phyloP scores from a whole-genome alignment of 2,113 vertebrate species.

The Thunnus maccoyii region DNA sequence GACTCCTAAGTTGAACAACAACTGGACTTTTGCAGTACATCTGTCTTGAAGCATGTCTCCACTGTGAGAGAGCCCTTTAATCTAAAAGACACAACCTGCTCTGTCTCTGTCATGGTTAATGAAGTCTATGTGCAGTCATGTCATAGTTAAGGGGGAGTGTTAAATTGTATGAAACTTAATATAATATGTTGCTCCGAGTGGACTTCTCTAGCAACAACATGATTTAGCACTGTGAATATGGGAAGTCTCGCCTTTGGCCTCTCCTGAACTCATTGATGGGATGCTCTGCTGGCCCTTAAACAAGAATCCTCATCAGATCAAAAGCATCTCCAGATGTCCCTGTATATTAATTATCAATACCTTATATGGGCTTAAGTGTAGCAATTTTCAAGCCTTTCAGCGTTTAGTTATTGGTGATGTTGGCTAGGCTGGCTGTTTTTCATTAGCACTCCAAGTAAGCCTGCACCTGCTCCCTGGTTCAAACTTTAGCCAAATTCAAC shows the following conservation, averaged over 20 bases:
- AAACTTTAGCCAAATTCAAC: not conserved
- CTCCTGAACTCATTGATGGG: slow-evolving; percentile 7
- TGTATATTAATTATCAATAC: slow-evolving; percentile 14
- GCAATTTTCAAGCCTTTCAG: slow-evolving; percentile 22
- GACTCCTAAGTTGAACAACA: slow-evolving; percentile 45
- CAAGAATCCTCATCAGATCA: slow-evolving; percentile 23
- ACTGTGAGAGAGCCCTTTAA: slow-evolving; percentile 7
- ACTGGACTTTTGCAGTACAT: slow-evolving; percentile 23
- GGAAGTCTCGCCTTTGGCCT: slow-evolving; percentile 6
- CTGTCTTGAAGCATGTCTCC: slow-evolving; percentile 21
- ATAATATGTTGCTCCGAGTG: not conserved
- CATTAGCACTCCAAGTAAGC: slow-evolving; percentile 1
- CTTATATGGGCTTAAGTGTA: slow-evolving; percentile 30
- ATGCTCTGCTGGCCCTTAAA: slow-evolving; percentile 28
- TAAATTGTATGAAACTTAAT: slow-evolving; percentile 31
- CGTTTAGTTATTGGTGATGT: slow-evolving; percentile 13
- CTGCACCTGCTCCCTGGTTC: slow-evolving; percentile 19
- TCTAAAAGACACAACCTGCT: slow-evolving; percentile 32
- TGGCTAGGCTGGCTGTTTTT: slow-evolving; percentile 23
- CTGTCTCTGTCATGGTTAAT: slow-evolving; percentile 17
- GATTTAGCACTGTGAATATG: slow-evolving; percentile 9
- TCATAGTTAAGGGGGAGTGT: slow-evolving; percentile 23
- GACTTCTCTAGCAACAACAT: slow-evolving; percentile 14
- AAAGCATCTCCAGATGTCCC: slow-evolving; percentile 48
- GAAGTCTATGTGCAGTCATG: slow-evolving; percentile 24